Evolutionary conservation across 2,888 invertebrate genomes (phyloP).

Genomic region (Volucella zonaria): DNA sequence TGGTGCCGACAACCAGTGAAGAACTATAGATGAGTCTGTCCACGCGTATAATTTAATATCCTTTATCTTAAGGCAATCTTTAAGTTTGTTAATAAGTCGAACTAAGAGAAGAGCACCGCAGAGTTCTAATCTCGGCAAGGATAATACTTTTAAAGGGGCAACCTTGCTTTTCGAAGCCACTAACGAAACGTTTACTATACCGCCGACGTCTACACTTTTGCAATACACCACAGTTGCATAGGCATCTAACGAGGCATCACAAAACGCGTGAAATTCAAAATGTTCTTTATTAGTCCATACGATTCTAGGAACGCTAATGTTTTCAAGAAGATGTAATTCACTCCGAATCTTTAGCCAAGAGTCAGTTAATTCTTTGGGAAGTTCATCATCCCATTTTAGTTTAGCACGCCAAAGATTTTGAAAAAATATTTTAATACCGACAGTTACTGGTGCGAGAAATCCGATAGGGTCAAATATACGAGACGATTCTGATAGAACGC

Average conservation of each 20-base stretch:
- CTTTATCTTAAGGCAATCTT: background rate
- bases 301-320: background rate
- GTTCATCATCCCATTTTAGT: slow-evolving; percentile 6
- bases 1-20: slow-evolving; percentile 6
- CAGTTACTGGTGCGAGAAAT: background rate
- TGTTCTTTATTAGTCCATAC: slow-evolving; percentile 13
- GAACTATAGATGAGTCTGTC: slow-evolving; percentile 1
- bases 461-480: slow-evolving; percentile 19
- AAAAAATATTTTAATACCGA: slow-evolving; percentile 13
- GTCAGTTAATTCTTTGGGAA: slow-evolving; percentile 7
- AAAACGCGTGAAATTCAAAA: slow-evolving; percentile 38
- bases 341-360: slow-evolving; percentile 22
- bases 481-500: slow-evolving; percentile 12
- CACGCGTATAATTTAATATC: background rate
- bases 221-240: slow-evolving; percentile 47
- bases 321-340: slow-evolving; percentile 8
- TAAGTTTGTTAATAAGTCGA: slow-evolving; percentile 5
- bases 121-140: slow-evolving; percentile 13
- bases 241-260: slow-evolving; percentile 42
- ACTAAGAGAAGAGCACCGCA: slow-evolving; percentile 13
- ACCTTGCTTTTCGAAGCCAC: slow-evolving; percentile 40
- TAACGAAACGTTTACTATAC: slow-evolving; percentile 2
- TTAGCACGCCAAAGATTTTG: slow-evolving; percentile 14
- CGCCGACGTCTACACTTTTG: slow-evolving; percentile 1
- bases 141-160: slow-evolving; percentile 34